Percentiles rank a stretch among this genome's conserved stretches.
Evolutionary conservation across 2,797 vertebrate species (phyloP).

Genomic region (Oreochromis grahami): DNA sequence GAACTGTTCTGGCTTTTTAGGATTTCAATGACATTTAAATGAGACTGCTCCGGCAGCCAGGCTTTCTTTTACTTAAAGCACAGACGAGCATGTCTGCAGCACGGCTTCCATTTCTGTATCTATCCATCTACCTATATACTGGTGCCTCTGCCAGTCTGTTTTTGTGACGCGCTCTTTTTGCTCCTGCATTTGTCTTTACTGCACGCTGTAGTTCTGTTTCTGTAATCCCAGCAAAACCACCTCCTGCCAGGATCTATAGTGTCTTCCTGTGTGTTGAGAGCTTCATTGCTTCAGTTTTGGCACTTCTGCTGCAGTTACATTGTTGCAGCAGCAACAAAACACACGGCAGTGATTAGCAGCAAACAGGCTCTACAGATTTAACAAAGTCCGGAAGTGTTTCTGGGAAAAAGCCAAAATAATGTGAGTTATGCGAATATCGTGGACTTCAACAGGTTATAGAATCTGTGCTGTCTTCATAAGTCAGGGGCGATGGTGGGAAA

Average conservation of each 20-base stretch:
- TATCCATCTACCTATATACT: background rate
- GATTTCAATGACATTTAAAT: constrained; percentile 60
- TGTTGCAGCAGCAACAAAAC: background rate
- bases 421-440: background rate
- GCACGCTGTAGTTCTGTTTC: background rate
- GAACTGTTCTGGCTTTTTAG: constrained; percentile 64
- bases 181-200: background rate
- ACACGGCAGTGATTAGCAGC: background rate
- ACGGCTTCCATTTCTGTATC: background rate
- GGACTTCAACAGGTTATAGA: background rate
- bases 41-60: constrained; percentile 15
- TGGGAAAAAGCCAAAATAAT: background rate
- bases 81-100: background rate
- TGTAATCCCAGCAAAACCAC: background rate
- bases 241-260: background rate
- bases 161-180: background rate
- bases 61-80: background rate
- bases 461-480: background rate
- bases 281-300: background rate
- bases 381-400: background rate
- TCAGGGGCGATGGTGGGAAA: rapidly evolving
- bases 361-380: background rate
- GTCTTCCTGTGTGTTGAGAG: background rate
- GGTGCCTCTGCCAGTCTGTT: background rate
- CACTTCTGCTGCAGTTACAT: background rate